Evolutionary conservation across 30 jellyfish, hydroid and myxozoan species (phyloP).

Genomic region (Chironex yamaguchii): DNA sequence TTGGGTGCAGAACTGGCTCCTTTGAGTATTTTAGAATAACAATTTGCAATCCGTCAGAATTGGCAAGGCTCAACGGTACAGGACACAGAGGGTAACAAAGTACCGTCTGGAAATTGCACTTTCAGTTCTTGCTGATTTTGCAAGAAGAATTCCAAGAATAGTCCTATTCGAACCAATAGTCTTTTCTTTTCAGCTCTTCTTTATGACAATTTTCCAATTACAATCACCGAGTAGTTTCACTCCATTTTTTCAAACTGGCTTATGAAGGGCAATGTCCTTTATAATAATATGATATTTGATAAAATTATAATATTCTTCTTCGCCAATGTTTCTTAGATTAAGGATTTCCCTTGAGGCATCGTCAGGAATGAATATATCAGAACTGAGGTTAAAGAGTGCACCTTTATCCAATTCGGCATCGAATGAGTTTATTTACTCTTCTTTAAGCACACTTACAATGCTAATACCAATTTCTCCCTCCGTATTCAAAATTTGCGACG

Average conservation of each 20-base stretch:
- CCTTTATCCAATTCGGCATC: slow-evolving; percentile 27
- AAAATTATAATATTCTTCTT: slow-evolving; percentile 34
- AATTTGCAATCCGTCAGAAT: slow-evolving; percentile 60
- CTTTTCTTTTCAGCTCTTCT: slow-evolving; percentile 3
- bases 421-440: slow-evolving; percentile 60
- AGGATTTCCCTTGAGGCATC: background rate
- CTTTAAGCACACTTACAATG: slow-evolving; percentile 39
- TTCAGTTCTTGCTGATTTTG: slow-evolving; percentile 39
- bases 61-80: slow-evolving; percentile 52
- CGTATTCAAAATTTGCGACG: slow-evolving; percentile 37
- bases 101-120: slow-evolving; percentile 11
- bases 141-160: slow-evolving; percentile 33
- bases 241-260: slow-evolving; percentile 3
- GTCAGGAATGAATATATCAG: slow-evolving; percentile 6
- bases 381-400: slow-evolving; percentile 16
- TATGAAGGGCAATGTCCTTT: slow-evolving; percentile 9
- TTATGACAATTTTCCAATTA: background rate
- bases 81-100: slow-evolving; percentile 44
- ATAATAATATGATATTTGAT: background rate
- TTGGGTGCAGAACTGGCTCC: background rate
- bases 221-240: slow-evolving; percentile 7
- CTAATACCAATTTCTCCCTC: slow-evolving; percentile 14
- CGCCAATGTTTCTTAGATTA: slow-evolving; percentile 16
- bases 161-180: slow-evolving; percentile 50
- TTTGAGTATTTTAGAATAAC: slow-evolving; percentile 2